Conservation (phyloP, 2,888 invertebrate genomes). For the Camponotus fellah region DNA sequence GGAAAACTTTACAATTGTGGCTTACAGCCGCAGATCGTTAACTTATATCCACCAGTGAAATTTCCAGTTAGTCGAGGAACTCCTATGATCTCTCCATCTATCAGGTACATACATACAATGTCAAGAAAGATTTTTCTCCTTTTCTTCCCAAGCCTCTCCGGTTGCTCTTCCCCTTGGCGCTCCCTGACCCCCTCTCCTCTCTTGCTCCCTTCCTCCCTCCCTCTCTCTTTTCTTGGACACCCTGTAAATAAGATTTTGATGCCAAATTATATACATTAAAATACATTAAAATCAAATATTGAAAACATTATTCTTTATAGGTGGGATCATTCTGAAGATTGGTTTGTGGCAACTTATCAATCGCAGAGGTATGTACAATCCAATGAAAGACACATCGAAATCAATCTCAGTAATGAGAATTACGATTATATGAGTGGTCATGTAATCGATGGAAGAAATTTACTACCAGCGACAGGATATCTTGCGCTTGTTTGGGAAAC, state of each 20-base stretch:
- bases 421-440: constrained; percentile 86
- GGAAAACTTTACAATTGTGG: neutral
- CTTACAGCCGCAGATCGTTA: neutral
- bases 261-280: too few relatives aligned
- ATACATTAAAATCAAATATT: too few relatives aligned
- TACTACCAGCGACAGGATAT: constrained; percentile 88
- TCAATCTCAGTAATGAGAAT: constrained; percentile 81
- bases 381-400: constrained; percentile 76
- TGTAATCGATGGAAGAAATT: constrained; percentile 88
- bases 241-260: neutral
- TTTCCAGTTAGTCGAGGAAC: neutral
- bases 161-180: too few relatives aligned
- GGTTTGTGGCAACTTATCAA: constrained; percentile 86
- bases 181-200: too few relatives aligned
- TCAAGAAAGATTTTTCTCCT: neutral
- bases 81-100: neutral
- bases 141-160: too few relatives aligned
- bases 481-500: constrained; percentile 86
- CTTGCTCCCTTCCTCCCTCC: too few relatives aligned
- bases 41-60: neutral
- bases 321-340: constrained; percentile 72
- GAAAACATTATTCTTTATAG: neutral
- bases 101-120: neutral
- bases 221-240: too few relatives aligned
- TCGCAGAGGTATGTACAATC: constrained; percentile 65